phyloP scores from a whole-genome alignment of 92 coral and sea anemone species.

The Pocillopora meandrina region DNA sequence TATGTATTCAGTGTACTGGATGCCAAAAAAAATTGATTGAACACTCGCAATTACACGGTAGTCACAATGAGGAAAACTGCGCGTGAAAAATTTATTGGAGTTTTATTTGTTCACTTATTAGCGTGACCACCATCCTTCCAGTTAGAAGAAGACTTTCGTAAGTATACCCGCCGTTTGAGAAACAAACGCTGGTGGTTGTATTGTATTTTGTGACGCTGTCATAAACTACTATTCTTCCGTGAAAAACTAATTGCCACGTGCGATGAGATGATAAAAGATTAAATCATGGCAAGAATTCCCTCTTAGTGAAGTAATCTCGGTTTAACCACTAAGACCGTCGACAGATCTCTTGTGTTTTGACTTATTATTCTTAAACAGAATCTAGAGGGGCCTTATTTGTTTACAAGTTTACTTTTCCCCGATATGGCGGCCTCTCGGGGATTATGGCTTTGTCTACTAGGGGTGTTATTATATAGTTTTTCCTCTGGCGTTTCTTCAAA shows the following conservation, averaged over 20 bases:
- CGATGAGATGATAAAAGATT: constrained; percentile 69
- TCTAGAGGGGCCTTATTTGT: constrained; percentile 40
- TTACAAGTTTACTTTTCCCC: constrained; percentile 42
- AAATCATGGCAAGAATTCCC: constrained; percentile 73
- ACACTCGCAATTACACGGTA: constrained; percentile 9
- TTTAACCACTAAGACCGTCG: constrained; percentile 46
- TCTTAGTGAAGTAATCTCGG: constrained; percentile 60
- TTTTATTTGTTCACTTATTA: constrained; percentile 34
- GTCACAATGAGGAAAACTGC: neutral
- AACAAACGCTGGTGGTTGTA: constrained; percentile 53
- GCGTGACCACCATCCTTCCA: constrained; percentile 41
- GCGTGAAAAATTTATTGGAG: constrained; percentile 30
- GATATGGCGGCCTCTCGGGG: constrained; percentile 77
- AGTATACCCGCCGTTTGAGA: constrained; percentile 50
- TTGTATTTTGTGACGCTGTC: constrained; percentile 51
- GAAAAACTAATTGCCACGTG: constrained; percentile 65
- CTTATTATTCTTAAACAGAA: constrained; percentile 23
- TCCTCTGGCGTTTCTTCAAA: constrained; percentile 49
- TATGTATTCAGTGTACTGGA: neutral
- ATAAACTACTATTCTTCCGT: constrained; percentile 52
- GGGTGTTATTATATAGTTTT: constrained; percentile 57
- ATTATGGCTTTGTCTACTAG: constrained; percentile 58
- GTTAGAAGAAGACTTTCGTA: constrained; percentile 18
- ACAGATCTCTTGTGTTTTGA: constrained; percentile 45
- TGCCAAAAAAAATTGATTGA: constrained; percentile 11